Base-by-base conservation (phyloP, 2,888 invertebrate genomes). In the Perithous albicinctus region DNA sequence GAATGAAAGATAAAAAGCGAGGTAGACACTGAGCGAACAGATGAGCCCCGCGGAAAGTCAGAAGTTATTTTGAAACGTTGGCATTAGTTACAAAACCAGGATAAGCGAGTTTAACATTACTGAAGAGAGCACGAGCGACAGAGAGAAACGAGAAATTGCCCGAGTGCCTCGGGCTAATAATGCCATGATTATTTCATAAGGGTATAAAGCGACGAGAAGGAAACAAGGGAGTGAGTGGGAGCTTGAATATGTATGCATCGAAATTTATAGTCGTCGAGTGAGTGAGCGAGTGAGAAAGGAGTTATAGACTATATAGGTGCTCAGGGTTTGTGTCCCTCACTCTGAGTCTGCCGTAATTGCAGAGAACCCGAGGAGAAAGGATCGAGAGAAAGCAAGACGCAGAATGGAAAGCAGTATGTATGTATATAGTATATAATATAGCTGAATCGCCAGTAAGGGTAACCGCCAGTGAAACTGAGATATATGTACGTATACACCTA, bases 171-270 rank as follows among this genome's bases (percentile, higher is more conserved):
- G 84, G 86, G 88, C 87, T 88, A 88, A 91, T 90, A 91, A 90
- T 90, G 89, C 87, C 87, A 90, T 91, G 91, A 90, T 91, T 91
- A 91, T 91, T 91, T 91, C 90, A 90, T 90, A 91, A 90, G 89
- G 87, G 87, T 78, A 74, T 74, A 51, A 69, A 78, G 85, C 84
- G 67, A 48, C 51, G 54, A 70, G 74, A 59, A 35, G 59, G 77
- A 54, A 54, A 23, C 59, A 61, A 67, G 61, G 35, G 51, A 10
- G 54, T 20, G 51, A 18, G 72, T 54, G 29, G 61, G 61, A 41
- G 78, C 87, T 88, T 91, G 91, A 91, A 91, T 91, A 91, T 91
- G 91, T 90, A 91, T 91, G 88, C 89, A 88, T 87, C 86, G 88
- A 89, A 91, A 91, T 91, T 91, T 90, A 91, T 90, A 87, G 90